Percentiles rank a stretch among this genome's conserved stretches.
These are phyloP conservation scores for Onychomys leucogaster DNA, from an alignment of 2,797 vertebrate species.

Conservation along the genomic window DNA sequence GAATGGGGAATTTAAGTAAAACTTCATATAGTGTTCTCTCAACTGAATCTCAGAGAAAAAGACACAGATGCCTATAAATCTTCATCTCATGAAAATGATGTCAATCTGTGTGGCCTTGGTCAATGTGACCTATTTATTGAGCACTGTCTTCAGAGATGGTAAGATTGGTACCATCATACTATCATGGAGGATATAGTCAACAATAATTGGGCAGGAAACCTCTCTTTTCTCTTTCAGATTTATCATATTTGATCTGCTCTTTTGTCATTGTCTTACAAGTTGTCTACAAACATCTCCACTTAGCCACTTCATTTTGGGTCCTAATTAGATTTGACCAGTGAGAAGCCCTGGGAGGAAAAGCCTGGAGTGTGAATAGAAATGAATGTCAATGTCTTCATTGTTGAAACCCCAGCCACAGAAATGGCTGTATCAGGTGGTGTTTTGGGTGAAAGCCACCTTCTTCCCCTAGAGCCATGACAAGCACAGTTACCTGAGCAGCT, in stretches of 20 bases:
- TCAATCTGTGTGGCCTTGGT: not conserved
- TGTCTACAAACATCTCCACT: not conserved
- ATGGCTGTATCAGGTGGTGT: not conserved
- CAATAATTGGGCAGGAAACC: not conserved
- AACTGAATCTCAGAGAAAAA: not conserved
- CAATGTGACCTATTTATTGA: not conserved
- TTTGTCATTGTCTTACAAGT: accelerated
- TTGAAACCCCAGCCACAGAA: not conserved
- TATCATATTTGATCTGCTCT: not conserved
- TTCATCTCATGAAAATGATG: not conserved
- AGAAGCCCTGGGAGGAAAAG: not conserved
- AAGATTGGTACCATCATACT: not conserved
- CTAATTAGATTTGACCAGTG: not conserved
- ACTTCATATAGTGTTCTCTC: not conserved
- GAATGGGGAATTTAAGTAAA: not conserved
- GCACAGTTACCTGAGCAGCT: accelerated
- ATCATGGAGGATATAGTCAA: not conserved
- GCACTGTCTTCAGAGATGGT: not conserved
- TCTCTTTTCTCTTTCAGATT: not conserved
- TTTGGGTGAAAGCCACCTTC: not conserved
- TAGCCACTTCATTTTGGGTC: not conserved
- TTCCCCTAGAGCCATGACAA: not conserved
- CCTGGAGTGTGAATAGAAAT: not conserved
- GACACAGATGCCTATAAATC: not conserved
- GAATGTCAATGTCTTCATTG: not conserved